Evolutionary conservation across 2,888 invertebrate species (phyloP), one percentile per base, ranked within the genome.

Genomic region (Noctua pronuba): DNA sequence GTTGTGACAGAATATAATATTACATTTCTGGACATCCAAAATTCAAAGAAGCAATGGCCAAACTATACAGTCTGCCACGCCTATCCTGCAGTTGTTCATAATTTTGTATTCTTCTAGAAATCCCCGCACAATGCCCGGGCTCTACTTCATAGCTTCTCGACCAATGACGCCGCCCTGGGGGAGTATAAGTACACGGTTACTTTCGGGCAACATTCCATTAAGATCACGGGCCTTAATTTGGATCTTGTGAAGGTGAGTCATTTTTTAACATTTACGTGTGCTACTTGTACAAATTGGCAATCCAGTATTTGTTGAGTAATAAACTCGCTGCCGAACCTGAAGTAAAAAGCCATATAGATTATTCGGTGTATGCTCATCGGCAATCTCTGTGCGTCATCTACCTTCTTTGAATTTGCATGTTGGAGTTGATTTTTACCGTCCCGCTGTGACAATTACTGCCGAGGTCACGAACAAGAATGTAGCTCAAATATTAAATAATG

Each of bases 111-210:
- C 49, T 85, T 94, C 44, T 93, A 96, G 96, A 96, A 95, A 89
- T 97, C 97, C 67, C 97, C 97, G 16, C 97, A 97, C 88, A 96
- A 97, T 84, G 96, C 97, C 87, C 96, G 97, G 86, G 95, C 97
- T 87, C 96, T 98, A 84, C 97, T 98, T 90, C 98, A 98, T 95
- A 98, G 98, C 95, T 97, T 98, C 93, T 98, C 98, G 91, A 98
- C 98, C 90, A 98, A 98, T 95, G 98, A 98, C 96, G 98, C 98
- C 89, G 98, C 98, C 89, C 97, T 98, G 92, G 98, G 98, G 92
- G 99, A 99, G 97, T 99, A 98, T 95, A 98, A 98, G 95, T 98
- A 98, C 95, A 98, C 99, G 86, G 98, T 99, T 87, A 98, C 97
- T 90, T 98, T 98, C 91, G 98, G 98, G 86, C 97, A 98, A 93